Evolutionary conservation across 1,140 invertebrate species (phyloP).

Genomic region (Lycorma delicatula): DNA sequence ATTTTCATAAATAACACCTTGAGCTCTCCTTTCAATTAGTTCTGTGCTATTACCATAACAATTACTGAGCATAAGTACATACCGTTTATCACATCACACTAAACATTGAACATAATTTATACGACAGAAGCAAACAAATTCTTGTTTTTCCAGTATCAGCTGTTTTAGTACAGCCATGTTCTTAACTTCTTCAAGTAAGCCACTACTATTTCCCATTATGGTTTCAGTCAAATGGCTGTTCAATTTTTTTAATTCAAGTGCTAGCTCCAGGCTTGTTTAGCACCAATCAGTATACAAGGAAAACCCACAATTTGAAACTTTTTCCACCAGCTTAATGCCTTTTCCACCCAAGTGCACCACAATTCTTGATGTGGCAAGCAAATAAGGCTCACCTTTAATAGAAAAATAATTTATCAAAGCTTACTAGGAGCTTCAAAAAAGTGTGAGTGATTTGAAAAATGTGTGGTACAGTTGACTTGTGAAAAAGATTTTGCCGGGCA

Average conservation of each 20-base stretch:
- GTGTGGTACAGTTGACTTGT: no score
- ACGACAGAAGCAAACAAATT: neutral
- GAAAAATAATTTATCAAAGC: no score
- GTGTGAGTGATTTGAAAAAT: no score
- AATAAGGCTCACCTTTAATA: no score
- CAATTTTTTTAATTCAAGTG: neutral
- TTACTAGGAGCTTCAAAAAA: no score
- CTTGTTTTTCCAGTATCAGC: neutral
- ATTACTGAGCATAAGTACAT: constrained; percentile 1
- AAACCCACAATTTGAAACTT: neutral
- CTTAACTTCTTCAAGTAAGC: neutral
- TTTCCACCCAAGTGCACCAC: constrained; percentile 1
- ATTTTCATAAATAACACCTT: neutral
- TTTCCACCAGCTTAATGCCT: constrained; percentile 1
- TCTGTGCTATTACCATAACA: neutral
- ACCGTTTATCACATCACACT: neutral
- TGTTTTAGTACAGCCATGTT: neutral
- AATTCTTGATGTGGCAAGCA: neutral
- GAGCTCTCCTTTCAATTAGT: neutral
- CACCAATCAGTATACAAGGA: neutral
- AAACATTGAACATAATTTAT: neutral
- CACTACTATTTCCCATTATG: neutral
- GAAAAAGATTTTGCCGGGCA: no score
- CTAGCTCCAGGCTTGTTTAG: constrained; percentile 8
- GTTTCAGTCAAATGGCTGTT: constrained; percentile 7